These are phyloP conservation scores for Sweltsa coloradensis DNA, from an alignment of 1,140 invertebrate genomes.

Conservation along the genomic window DNA sequence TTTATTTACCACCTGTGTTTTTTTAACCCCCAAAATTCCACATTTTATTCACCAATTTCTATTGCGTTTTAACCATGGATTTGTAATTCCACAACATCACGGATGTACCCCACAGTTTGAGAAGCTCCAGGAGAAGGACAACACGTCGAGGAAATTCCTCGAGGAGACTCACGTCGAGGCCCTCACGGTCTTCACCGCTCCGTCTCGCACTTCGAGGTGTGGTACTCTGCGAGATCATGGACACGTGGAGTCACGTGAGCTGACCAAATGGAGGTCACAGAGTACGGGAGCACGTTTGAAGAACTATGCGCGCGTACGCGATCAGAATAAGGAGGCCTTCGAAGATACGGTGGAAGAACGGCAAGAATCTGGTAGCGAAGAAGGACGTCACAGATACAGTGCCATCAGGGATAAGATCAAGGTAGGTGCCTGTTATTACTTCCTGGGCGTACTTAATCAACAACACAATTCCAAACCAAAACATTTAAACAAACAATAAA, in stretches of 20 bases:
- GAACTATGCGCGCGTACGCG: constrained; percentile 34
- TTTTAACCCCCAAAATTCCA: too few relatives aligned
- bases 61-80: too few relatives aligned
- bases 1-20: too few relatives aligned
- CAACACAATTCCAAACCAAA: too few relatives aligned
- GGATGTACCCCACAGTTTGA: too few relatives aligned
- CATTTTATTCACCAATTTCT: too few relatives aligned
- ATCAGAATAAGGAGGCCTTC: constrained; percentile 44
- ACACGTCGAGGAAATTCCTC: constrained; percentile 66
- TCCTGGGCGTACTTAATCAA: too few relatives aligned
- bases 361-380: constrained; percentile 72
- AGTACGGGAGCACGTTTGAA: constrained; percentile 51
- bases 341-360: constrained; percentile 67
- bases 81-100: neutral
- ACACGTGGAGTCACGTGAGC: constrained; percentile 63
- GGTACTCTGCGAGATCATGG: constrained; percentile 57
- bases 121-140: constrained; percentile 65
- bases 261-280: constrained; percentile 52
- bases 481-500: too few relatives aligned
- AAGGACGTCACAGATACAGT: constrained; percentile 82
- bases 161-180: constrained; percentile 66
- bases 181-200: constrained; percentile 56
- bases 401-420: constrained; percentile 76
- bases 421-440: constrained; percentile 24
- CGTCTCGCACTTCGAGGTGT: constrained; percentile 55